These are phyloP conservation scores for Ophiodon elongatus DNA, from an alignment of 2,113 vertebrate genomes.

Conservation along the genomic window DNA sequence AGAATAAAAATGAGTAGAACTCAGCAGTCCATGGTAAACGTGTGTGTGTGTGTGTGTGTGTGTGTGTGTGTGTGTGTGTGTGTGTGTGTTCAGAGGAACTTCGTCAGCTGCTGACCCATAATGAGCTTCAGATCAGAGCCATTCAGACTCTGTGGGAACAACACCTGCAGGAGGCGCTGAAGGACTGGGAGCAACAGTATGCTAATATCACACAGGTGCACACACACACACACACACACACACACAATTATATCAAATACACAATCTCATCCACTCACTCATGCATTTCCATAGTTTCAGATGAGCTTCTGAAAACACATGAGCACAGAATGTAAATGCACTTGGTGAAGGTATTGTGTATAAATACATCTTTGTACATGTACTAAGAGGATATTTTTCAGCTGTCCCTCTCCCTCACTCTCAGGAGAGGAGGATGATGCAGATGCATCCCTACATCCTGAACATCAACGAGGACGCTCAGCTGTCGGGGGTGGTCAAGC, in stretches of 20 bases:
- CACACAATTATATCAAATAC: too few species aligned
- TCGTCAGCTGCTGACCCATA: slow-evolving; percentile 81
- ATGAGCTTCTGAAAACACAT: not conserved
- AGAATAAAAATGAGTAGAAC: not conserved
- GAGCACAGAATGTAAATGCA: not conserved
- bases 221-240: slow-evolving; percentile 5
- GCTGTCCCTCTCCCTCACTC: not conserved
- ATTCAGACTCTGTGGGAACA: slow-evolving; percentile 87
- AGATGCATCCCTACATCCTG: slow-evolving; percentile 88
- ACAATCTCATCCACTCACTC: slow-evolving; percentile 75
- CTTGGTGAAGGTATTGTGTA: not conserved
- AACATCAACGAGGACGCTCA: slow-evolving; percentile 92
- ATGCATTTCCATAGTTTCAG: not conserved
- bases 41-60: slow-evolving; percentile 26
- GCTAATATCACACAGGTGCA: slow-evolving; percentile 84
- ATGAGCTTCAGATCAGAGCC: slow-evolving; percentile 81
- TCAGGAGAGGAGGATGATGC: slow-evolving; percentile 89
- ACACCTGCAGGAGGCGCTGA: slow-evolving; percentile 86
- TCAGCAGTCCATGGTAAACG: not conserved
- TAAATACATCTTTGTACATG: not conserved
- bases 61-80: slow-evolving; percentile 35
- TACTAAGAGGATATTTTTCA: not conserved
- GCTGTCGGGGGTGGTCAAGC: slow-evolving; percentile 89
- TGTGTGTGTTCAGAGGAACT: slow-evolving; percentile 81
- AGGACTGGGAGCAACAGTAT: slow-evolving; percentile 88